Conservation (phyloP, 2,113 vertebrate genomes). For the Oryzias javanicus region DNA sequence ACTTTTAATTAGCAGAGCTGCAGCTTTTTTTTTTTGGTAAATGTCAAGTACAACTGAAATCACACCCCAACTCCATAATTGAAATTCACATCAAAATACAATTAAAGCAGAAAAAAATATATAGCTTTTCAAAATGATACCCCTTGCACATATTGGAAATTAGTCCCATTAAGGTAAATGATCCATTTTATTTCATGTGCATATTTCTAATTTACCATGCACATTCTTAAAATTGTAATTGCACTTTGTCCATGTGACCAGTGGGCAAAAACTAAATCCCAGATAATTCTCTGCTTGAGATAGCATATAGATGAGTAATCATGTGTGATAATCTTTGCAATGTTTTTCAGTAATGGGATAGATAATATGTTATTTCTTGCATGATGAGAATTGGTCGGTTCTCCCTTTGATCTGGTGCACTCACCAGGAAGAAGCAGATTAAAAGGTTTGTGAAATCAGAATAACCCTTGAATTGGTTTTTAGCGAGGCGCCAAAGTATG, state of each 20-base stretch:
- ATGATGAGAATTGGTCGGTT: conserved; percentile 55
- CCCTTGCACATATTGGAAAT: neutral
- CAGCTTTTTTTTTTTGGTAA: no score
- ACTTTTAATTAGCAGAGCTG: no score
- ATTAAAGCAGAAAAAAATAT: neutral
- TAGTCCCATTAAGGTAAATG: neutral
- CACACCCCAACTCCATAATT: no score
- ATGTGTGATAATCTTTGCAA: conserved; percentile 61
- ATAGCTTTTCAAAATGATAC: neutral
- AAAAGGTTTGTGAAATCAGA: conserved; percentile 69
- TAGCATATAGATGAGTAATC: conserved; percentile 58
- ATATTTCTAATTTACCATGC: conserved; percentile 15
- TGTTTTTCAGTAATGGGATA: conserved; percentile 61
- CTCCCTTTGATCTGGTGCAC: conserved; percentile 72
- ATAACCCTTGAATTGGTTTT: conserved; percentile 62
- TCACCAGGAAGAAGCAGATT: conserved; percentile 67
- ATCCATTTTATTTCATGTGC: conserved; percentile 21
- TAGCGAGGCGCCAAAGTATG: conserved; percentile 36
- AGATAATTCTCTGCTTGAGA: conserved; percentile 66
- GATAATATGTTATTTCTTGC: conserved; percentile 65
- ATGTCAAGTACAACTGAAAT: no score
- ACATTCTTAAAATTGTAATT: conserved; percentile 39
- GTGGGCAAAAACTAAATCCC: conserved; percentile 51
- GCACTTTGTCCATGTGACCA: conserved; percentile 42
- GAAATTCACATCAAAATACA: neutral